phyloP scores from a whole-genome alignment of 1,140 invertebrate species.

The Rhopalosiphum padi region DNA sequence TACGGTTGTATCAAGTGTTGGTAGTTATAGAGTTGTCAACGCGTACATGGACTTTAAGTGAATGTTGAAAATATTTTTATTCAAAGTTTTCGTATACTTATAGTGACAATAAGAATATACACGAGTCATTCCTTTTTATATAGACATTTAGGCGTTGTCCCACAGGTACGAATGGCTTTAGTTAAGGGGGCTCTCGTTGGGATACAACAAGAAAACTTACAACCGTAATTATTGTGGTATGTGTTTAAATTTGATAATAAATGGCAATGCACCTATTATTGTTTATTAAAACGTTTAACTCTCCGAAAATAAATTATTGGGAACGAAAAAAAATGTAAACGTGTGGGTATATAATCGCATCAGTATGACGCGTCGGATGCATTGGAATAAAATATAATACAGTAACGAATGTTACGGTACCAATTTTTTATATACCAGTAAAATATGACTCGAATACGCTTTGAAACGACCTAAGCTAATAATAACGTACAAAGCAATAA shows the following conservation, averaged over 20 bases:
- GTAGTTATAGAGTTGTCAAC: no score
- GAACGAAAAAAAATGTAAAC: neutral
- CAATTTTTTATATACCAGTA: neutral
- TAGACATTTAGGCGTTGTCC: neutral
- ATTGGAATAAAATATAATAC: neutral
- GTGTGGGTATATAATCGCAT: neutral
- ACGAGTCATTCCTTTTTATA: neutral
- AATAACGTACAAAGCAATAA: neutral
- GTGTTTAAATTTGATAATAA: neutral
- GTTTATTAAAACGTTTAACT: no score
- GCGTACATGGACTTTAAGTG: no score
- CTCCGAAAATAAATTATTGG: neutral
- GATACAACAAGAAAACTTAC: neutral
- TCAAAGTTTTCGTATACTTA: neutral
- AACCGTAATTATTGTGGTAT: neutral
- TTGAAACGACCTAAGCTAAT: neutral
- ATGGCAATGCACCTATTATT: neutral
- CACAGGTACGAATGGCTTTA: no score
- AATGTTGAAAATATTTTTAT: neutral
- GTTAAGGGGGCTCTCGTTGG: neutral
- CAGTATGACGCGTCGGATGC: neutral
- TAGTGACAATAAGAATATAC: neutral
- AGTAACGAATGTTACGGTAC: neutral
- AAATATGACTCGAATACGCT: neutral
- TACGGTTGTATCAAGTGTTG: no score